Conservation (phyloP, 2,888 invertebrate genomes). For the Apocheima hispidaria region DNA sequence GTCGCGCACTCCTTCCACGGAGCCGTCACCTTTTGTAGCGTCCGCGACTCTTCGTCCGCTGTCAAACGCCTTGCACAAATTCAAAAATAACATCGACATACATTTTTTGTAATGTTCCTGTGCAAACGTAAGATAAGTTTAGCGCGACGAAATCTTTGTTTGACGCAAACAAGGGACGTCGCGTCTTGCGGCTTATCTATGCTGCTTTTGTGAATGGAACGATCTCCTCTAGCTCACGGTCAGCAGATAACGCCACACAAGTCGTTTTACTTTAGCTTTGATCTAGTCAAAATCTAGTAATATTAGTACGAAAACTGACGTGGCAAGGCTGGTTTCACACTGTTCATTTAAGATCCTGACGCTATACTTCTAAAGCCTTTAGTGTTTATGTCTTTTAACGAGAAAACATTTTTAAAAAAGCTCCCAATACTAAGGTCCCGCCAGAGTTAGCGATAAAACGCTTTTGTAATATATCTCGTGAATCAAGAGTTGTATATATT, state of each 20-base stretch:
- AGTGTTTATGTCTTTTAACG: no score
- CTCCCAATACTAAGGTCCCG: no score
- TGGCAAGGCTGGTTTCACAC: no score
- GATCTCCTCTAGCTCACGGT: conserved; percentile 40
- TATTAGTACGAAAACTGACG: background rate
- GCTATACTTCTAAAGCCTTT: no score
- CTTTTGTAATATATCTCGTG: no score
- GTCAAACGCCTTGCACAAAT: conserved; percentile 86
- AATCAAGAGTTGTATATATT: no score
- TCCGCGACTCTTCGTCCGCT: conserved; percentile 72
- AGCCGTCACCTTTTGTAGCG: conserved; percentile 80
- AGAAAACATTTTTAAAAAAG: no score
- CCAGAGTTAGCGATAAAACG: no score
- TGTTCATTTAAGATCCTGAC: no score
- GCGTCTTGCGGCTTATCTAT: conserved; percentile 75
- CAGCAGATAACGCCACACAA: conserved; percentile 17
- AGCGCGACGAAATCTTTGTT: conserved; percentile 76
- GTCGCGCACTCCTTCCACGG: conserved; percentile 70
- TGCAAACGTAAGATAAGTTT: conserved; percentile 82
- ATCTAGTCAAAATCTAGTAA: background rate
- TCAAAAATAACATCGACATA: conserved; percentile 82
- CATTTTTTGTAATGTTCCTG: conserved; percentile 75
- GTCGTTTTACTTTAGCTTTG: background rate
- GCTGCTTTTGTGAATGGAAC: conserved; percentile 61
- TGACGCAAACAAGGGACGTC: conserved; percentile 80